phyloP scores from a whole-genome alignment of 2,113 vertebrate genomes.

The Ptychochromis oligacanthus region DNA sequence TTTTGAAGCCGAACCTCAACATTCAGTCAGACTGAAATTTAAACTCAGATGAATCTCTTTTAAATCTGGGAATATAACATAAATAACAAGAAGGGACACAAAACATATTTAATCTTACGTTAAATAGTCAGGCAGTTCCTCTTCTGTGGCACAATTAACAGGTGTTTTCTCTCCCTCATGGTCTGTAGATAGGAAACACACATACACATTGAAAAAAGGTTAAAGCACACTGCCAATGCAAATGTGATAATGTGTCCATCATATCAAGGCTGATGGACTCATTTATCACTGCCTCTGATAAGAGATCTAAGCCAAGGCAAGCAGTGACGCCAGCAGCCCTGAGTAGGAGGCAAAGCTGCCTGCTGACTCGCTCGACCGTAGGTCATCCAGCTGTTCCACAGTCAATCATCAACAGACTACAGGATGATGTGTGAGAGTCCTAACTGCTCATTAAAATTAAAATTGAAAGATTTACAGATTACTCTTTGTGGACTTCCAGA shows the following conservation, averaged over 20 bases:
- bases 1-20: constrained; percentile 28
- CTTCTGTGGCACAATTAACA: constrained; percentile 57
- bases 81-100: not conserved
- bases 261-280: constrained; percentile 45
- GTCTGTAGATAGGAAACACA: constrained; percentile 63
- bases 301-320: constrained; percentile 47
- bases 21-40: constrained; percentile 9
- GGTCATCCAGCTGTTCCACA: constrained; percentile 77
- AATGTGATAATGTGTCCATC: constrained; percentile 59
- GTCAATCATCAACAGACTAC: constrained; percentile 78
- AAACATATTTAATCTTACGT: constrained; percentile 77
- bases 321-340: constrained; percentile 50
- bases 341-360: constrained; percentile 57
- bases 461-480: not conserved
- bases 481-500: not conserved
- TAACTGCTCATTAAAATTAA: not conserved
- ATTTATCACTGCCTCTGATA: constrained; percentile 68
- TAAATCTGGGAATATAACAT: not conserved
- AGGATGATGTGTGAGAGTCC: not conserved
- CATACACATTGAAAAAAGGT: constrained; percentile 45
- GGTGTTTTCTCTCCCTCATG: constrained; percentile 66
- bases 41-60: not conserved
- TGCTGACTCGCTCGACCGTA: constrained; percentile 64
- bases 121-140: constrained; percentile 84
- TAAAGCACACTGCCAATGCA: constrained; percentile 55